Conservation (phyloP, 2,113 vertebrate genomes). For the Rhinolophus sinicus region DNA sequence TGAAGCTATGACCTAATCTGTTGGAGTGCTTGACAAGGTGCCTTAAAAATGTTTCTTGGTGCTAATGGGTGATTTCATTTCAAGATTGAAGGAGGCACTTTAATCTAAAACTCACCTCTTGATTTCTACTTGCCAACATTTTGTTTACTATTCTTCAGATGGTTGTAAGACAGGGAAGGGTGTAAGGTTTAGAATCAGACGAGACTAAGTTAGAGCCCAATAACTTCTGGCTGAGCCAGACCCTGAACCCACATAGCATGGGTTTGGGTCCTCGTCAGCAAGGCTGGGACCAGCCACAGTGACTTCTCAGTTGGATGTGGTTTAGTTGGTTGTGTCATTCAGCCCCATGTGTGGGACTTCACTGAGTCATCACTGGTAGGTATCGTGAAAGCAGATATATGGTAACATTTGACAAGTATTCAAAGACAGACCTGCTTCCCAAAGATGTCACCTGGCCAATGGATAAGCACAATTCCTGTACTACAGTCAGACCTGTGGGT, state of each 20-base stretch:
- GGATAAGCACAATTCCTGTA: background rate
- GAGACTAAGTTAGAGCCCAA: background rate
- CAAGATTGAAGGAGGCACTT: background rate
- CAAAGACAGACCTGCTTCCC: background rate
- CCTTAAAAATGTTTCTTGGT: background rate
- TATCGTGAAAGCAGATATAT: background rate
- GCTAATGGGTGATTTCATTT: background rate
- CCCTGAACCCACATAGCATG: background rate
- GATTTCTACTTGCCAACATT: background rate
- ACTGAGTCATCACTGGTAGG: background rate
- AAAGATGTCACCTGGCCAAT: background rate
- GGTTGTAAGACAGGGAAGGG: background rate
- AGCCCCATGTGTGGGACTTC: background rate
- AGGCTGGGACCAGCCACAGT: background rate
- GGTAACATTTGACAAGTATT: background rate
- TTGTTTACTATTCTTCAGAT: background rate
- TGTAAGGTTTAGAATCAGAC: background rate
- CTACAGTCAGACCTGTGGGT: background rate
- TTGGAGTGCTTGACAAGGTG: rapidly evolving
- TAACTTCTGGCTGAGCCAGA: background rate
- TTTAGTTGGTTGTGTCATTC: background rate
- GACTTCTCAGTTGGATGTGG: background rate
- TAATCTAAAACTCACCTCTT: background rate
- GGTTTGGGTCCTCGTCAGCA: background rate
- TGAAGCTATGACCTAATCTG: background rate